Percentiles rank a stretch among this genome's conserved stretches.
phyloP scores from a whole-genome alignment of 2,888 invertebrate genomes.

The Saturnia japonica region DNA sequence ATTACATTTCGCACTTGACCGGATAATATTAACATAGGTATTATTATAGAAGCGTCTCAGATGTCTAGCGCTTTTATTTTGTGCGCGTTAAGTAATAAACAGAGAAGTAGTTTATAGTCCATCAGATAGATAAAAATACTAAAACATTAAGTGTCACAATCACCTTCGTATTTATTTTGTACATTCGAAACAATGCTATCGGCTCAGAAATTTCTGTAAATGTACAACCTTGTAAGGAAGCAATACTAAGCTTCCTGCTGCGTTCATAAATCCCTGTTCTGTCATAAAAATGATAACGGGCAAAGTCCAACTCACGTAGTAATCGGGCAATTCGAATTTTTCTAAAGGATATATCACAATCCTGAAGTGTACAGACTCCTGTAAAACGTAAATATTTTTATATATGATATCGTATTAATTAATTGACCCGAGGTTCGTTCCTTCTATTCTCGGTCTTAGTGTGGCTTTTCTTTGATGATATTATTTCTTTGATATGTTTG shows the following conservation, averaged over 20 bases:
- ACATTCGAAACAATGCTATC: conserved; percentile 58
- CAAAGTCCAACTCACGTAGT: conserved; percentile 68
- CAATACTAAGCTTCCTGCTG: conserved; percentile 48
- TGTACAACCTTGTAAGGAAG: conserved; percentile 68
- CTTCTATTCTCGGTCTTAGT: too few relatives aligned
- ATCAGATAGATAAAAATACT: too few relatives aligned
- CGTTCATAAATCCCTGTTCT: conserved; percentile 60
- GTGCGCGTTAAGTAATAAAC: too few relatives aligned
- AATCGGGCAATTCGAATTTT: conserved; percentile 57
- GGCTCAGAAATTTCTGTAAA: conserved; percentile 45
- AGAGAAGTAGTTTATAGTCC: too few relatives aligned
- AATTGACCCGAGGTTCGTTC: too few relatives aligned
- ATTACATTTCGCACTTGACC: too few relatives aligned
- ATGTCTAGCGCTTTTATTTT: too few relatives aligned
- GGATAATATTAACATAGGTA: too few relatives aligned
- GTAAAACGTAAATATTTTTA: background rate
- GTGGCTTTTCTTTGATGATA: too few relatives aligned
- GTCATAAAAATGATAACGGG: conserved; percentile 67
- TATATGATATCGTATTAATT: too few relatives aligned
- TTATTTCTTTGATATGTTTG: too few relatives aligned
- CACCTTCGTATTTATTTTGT: conserved; percentile 71
- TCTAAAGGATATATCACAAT: conserved; percentile 58
- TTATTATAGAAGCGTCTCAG: too few relatives aligned
- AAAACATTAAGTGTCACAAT: background rate
- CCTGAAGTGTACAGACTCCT: conserved; percentile 70